Base-by-base conservation (phyloP, 2,797 vertebrate genomes). In the Sebastes taczanowskii region DNA sequence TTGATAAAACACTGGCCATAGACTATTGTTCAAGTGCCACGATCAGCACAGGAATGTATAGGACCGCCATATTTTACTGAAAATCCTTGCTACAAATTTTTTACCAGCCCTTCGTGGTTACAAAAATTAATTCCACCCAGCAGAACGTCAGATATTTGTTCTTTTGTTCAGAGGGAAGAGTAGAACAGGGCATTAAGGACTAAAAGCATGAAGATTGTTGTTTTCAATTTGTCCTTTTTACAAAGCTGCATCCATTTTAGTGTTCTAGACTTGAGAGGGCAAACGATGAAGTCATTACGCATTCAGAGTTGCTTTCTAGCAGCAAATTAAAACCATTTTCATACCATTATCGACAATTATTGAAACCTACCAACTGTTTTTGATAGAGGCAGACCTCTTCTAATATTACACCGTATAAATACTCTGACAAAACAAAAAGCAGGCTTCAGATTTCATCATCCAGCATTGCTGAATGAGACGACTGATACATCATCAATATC, bases 1-100 rank as follows among this genome's bases (percentile, higher is more conserved):
- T 74, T 90, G 60, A 85, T 49, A 82, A 85, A 85, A 78, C 70
- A 65, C 46, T 25, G 83, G 74, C 81, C 80, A 85, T 84, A 80
- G 34, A 79, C 63, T 76, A 84, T 49, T 78, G 76, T 87, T 87
- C 38, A 91, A 94, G 92, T 94, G 92, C 91, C 89, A 79, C 23
- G 52, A 75, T 80, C 84, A 87, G 84, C 83, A 74, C 84, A 82
- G 78, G 82, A 91, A 91, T 91, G 84, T 93, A 81, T 29, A 70
- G 80, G 75, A 74, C 71, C 27, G 88, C 71, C 69, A 75, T 82
- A 83, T 82, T 80, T 83, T 66, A 79, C 46, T 87, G 42, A 84
- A 80, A 67, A 63, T 55, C 78, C 38, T 58, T 60, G 13, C 16
- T 61, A 22, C n/a, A 58, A 11, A 71, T 72, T 74, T 76, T 73